Evolutionary conservation across 2,888 invertebrate species (phyloP).

Genomic region (Drymonia ruficornis): DNA sequence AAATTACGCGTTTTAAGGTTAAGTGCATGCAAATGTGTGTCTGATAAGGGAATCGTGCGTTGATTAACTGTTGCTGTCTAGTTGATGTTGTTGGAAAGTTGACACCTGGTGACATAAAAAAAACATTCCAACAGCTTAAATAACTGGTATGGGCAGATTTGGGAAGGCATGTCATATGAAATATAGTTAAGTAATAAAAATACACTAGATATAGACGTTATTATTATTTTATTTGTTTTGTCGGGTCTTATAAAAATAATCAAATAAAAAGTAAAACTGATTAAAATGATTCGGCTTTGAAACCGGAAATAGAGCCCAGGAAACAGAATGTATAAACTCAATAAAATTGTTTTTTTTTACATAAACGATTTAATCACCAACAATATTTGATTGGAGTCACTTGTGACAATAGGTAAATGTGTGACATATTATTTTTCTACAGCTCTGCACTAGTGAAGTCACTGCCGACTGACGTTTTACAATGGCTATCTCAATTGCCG

Average conservation of each 20-base stretch:
- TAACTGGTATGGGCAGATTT: neutral
- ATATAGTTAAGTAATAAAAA: neutral
- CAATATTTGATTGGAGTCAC: too few species aligned
- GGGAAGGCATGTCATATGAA: neutral
- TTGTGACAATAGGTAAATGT: too few species aligned
- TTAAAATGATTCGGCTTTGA: too few species aligned
- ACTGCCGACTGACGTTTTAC: neutral
- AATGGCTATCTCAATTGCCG: neutral
- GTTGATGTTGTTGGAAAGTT: slow-evolving; percentile 1
- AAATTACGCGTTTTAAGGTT: slow-evolving; percentile 25
- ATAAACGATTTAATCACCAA: too few species aligned
- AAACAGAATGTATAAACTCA: too few species aligned
- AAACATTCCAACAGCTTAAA: neutral
- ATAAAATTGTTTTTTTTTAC: too few species aligned
- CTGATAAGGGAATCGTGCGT: neutral
- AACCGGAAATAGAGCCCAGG: too few species aligned
- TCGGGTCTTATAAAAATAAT: too few species aligned
- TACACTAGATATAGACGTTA: neutral
- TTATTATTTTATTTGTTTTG: too few species aligned
- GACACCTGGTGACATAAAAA: slow-evolving; percentile 1
- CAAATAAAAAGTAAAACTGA: too few species aligned
- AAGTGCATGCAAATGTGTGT: slow-evolving; percentile 31
- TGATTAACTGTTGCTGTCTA: slow-evolving; percentile 3
- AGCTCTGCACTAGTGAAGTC: neutral
- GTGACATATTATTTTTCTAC: too few species aligned